Evolutionary conservation across 2,888 invertebrate species (phyloP), one percentile per base, ranked within the genome.

Genomic region (Sussaba pulchella): DNA sequence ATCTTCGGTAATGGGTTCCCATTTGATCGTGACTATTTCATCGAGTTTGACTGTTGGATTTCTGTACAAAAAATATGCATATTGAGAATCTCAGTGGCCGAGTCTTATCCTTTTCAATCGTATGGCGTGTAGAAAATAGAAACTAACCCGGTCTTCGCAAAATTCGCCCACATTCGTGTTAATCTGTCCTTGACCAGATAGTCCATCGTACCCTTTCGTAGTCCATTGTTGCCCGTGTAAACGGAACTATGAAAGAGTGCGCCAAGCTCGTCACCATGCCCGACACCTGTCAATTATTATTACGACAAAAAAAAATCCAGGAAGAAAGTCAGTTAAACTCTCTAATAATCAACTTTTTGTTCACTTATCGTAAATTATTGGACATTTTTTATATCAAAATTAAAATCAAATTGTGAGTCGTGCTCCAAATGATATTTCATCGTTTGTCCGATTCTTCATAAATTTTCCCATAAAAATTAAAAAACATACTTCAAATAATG

Each of bases 221-320:
- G 63, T 31, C 81, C 66, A 8, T 74, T 31, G 21, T 21, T 31
- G 36, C 84, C 73, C 19, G 59, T 43, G 1, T 80, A 78, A 88
- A 12, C 89, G 75, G 76, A 64, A 1, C 73, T 1, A 31, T 93
- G 94, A 31, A 95, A 93, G 1, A 95, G 78, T 83, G 95, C 95
- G 10, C 93, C 93, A 0, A 94, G 89, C 0, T 95, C 95, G 82
- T 95, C 95, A 0, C 92, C 94, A 86, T 95, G 95, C 43, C 94
- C 93, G 0, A 94, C 93, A 2, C 95, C 95, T 83, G 91, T 41
- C n/a, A 14, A 31, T 31, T 2, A 21, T 9, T 17, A 26, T 19
- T 14, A 52, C 21, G 9, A 36, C 43, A 63, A 70, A 61, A 67
- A 26, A 54, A 59, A 45, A 8, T 14, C 17, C 47, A 17, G 9